These are phyloP conservation scores for Capitulum mitella DNA, from an alignment of 2,888 invertebrate species.

Conservation along the genomic window DNA sequence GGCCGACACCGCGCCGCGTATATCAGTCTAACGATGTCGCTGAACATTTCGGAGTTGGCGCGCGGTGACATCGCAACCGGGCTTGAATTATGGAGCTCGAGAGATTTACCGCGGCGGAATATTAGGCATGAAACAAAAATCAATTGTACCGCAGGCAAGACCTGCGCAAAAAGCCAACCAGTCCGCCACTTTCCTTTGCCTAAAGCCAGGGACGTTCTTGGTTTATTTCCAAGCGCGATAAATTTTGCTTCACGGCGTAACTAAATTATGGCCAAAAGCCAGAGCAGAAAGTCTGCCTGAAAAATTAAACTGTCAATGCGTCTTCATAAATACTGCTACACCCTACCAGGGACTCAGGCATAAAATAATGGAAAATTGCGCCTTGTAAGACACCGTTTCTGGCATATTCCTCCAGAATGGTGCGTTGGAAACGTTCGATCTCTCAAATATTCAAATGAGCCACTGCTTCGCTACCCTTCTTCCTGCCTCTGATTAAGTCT, in stretches of 20 bases:
- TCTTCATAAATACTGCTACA: constrained; percentile 11
- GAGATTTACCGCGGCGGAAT: background rate
- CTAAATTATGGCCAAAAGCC: constrained; percentile 2
- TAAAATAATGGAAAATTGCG: background rate
- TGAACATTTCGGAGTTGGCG: background rate
- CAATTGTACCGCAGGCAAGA: background rate
- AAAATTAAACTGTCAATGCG: constrained; percentile 21
- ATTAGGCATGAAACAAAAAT: constrained; percentile 4
- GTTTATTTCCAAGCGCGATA: constrained; percentile 9
- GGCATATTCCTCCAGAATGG: no score
- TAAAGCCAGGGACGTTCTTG: background rate
- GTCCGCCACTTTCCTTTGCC: background rate
- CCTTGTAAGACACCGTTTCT: background rate
- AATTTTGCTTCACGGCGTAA: background rate
- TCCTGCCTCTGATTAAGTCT: background rate
- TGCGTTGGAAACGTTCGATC: no score
- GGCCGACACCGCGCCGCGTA: background rate
- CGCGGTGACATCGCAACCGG: background rate
- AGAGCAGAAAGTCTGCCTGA: constrained; percentile 10
- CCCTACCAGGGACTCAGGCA: background rate
- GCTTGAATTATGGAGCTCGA: background rate
- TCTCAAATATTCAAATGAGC: constrained; percentile 12
- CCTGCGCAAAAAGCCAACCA: background rate
- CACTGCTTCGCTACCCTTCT: background rate
- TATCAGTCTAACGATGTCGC: constrained; percentile 13